Conservation (phyloP, 2,888 invertebrate species). For the Plebejus melissa region DNA sequence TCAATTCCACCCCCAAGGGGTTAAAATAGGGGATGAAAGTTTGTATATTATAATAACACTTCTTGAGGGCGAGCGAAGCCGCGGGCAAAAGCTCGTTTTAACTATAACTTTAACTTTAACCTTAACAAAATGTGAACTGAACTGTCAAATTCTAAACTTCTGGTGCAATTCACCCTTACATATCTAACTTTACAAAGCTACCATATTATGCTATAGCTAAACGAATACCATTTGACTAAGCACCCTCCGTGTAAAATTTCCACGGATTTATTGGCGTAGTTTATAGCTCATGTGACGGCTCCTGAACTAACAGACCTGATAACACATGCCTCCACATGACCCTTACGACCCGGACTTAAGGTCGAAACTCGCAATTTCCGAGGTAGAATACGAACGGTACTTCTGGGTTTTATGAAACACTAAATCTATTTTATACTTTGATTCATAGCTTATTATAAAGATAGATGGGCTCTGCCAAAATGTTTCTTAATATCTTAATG, state of each 20-base stretch:
- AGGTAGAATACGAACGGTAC: not conserved
- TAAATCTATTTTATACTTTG: conserved; percentile 13
- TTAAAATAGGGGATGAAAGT: no score
- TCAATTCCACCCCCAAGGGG: no score
- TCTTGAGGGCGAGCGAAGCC: no score
- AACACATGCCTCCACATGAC: not conserved
- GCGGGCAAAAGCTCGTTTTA: no score
- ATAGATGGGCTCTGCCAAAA: no score
- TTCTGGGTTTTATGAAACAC: conserved; percentile 2
- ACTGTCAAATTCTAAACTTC: no score
- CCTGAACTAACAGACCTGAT: not conserved
- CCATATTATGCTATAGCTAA: not conserved
- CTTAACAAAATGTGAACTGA: no score
- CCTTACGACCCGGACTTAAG: not conserved
- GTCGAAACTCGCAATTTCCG: not conserved
- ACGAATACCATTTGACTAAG: not conserved
- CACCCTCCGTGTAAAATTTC: not conserved
- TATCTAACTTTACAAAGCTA: no score
- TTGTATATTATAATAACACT: no score
- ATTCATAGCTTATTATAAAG: not conserved
- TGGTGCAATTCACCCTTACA: no score
- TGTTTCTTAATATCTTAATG: no score
- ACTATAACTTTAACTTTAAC: no score
- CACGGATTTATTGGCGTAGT: not conserved
- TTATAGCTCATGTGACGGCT: not conserved